These are phyloP conservation scores for Phallusia fumigata DNA, from an alignment of 23 tunicate species.

Conservation along the genomic window DNA sequence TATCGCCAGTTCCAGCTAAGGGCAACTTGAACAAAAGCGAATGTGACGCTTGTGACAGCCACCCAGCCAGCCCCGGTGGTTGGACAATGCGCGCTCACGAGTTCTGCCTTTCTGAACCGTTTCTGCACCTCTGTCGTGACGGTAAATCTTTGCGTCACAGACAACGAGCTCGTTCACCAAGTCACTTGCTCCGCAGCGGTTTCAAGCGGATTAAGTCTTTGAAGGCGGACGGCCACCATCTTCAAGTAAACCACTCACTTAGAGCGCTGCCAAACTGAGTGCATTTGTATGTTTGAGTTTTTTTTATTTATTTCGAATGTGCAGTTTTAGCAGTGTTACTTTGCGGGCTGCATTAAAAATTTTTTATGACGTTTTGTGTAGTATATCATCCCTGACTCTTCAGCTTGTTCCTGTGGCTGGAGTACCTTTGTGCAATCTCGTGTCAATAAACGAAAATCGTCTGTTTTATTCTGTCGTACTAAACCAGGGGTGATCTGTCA, in stretches of 20 bases:
- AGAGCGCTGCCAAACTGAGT: not conserved
- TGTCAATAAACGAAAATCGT: not conserved
- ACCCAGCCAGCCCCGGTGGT: not conserved
- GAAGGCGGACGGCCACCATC: constrained; percentile 19
- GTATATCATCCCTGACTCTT: too few species aligned
- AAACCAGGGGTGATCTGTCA: too few species aligned
- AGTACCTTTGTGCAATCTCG: not conserved
- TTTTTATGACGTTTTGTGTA: not conserved
- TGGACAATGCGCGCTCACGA: constrained; percentile 34
- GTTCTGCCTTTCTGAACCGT: constrained; percentile 73
- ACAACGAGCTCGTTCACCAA: constrained; percentile 45
- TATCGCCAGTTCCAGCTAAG: not conserved
- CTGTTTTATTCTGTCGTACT: too few species aligned
- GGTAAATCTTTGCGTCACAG: constrained; percentile 30
- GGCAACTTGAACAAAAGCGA: not conserved
- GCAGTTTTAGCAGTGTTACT: not conserved
- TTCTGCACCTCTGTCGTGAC: constrained; percentile 68
- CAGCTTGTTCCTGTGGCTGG: too few species aligned
- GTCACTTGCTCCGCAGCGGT: constrained; percentile 51
- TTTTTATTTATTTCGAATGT: not conserved
- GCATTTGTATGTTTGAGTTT: not conserved
- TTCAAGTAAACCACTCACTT: constrained; percentile 1
- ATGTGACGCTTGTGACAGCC: not conserved
- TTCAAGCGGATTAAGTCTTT: constrained; percentile 54
- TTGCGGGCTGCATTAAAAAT: not conserved